Percentiles rank a stretch among this genome's conserved stretches.
Evolutionary conservation across 2,113 vertebrate genomes (phyloP).

Genomic region (Aythya baeri): DNA sequence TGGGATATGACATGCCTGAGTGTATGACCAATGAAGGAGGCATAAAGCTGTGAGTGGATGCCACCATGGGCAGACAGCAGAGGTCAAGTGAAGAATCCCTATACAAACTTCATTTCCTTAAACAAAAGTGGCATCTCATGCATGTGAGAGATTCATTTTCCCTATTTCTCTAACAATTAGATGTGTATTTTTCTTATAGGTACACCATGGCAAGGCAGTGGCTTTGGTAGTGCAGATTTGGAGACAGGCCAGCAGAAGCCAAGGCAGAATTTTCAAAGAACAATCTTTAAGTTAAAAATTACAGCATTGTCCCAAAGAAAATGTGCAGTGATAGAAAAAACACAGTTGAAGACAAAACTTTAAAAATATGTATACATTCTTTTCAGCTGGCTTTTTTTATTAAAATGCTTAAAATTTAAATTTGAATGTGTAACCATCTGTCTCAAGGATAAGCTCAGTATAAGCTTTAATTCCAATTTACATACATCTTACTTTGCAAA

Average conservation of each 20-base stretch:
- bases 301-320: not conserved
- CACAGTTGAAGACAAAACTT: not conserved
- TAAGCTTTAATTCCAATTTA: not conserved
- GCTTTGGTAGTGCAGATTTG: not conserved
- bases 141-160: not conserved
- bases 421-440: conserved; percentile 30
- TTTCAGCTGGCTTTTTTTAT: not conserved
- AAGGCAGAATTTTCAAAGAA: not conserved
- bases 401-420: conserved; percentile 43
- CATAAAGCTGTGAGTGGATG: not conserved
- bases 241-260: not conserved
- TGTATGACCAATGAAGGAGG: not conserved
- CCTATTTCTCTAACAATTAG: not conserved
- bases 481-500: conserved; percentile 26
- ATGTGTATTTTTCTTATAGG: not conserved
- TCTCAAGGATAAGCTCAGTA: not conserved
- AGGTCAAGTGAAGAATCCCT: not conserved
- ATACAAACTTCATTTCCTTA: not conserved
- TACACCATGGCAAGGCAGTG: not conserved
- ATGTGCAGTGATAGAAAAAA: not conserved
- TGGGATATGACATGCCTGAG: not conserved
- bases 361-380: not conserved
- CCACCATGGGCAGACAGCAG: not conserved
- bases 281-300: not conserved
- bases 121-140: not conserved